Evolutionary conservation across 2,797 vertebrate species (phyloP).

Genomic region (Lagocephalus sceleratus): DNA sequence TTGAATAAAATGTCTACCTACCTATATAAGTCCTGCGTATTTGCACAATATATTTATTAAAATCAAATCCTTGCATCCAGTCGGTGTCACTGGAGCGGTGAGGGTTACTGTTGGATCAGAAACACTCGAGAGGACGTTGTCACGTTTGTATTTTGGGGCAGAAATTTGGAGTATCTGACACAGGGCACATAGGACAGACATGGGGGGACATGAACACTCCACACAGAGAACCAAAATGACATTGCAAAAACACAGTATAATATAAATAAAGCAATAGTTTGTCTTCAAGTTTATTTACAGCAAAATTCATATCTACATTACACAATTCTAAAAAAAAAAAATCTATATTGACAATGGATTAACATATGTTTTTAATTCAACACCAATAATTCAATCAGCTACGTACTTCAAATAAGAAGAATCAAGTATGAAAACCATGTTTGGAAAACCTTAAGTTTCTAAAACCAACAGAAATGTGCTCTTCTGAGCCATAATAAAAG

Average conservation of each 20-base stretch:
- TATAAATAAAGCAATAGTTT: background rate
- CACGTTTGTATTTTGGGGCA: too few relatives aligned
- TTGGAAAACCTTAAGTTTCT: background rate
- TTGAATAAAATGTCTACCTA: too few relatives aligned
- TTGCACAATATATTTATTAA: too few relatives aligned
- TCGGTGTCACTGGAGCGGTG: too few relatives aligned
- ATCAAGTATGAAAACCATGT: constrained; percentile 10
- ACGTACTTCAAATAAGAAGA: constrained; percentile 5
- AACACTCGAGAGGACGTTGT: too few relatives aligned
- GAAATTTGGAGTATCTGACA: too few relatives aligned
- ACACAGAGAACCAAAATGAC: too few relatives aligned
- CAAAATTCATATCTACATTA: constrained; percentile 58
- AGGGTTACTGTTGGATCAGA: too few relatives aligned
- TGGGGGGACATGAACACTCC: too few relatives aligned
- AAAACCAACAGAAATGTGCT: constrained; percentile 7
- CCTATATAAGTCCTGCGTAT: too few relatives aligned
- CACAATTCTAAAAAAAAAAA: constrained; percentile 57
- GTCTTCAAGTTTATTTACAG: constrained; percentile 68
- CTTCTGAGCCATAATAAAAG: constrained; percentile 48
- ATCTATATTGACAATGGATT: constrained; percentile 44
- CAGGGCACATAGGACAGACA: too few relatives aligned
- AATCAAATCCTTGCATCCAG: too few relatives aligned
- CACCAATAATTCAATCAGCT: constrained; percentile 46
- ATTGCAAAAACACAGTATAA: background rate
- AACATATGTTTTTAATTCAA: constrained; percentile 37